These are phyloP conservation scores for Polyommatus icarus DNA, from an alignment of 2,888 invertebrate species.

Conservation along the genomic window DNA sequence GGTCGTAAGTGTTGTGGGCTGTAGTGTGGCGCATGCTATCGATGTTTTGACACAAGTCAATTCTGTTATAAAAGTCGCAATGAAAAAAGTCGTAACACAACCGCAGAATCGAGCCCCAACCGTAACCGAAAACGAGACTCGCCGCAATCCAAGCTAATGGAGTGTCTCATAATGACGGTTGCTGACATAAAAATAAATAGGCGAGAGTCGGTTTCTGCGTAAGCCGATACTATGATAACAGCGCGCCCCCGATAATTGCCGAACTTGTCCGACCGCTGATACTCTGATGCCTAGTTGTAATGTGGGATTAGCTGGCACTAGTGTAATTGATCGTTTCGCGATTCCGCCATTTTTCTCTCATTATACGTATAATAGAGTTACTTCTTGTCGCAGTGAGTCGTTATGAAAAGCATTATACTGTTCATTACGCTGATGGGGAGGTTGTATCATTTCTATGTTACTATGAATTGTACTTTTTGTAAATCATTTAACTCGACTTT, in stretches of 20 bases:
- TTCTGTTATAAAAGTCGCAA: constrained; percentile 36
- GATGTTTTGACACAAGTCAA: constrained; percentile 23
- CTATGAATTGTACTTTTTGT: not conserved
- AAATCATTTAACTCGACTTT: not conserved
- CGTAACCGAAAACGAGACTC: constrained; percentile 77
- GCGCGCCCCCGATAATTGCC: constrained; percentile 79
- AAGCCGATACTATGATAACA: constrained; percentile 81
- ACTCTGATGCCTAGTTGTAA: constrained; percentile 55
- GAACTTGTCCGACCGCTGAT: constrained; percentile 62
- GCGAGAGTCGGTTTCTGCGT: constrained; percentile 80
- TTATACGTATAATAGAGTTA: constrained; percentile 31
- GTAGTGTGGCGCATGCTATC: not conserved
- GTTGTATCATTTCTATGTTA: not conserved
- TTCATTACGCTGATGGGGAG: not conserved
- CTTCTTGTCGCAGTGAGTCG: not conserved
- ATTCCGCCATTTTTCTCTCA: constrained; percentile 33
- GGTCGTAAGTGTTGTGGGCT: not conserved
- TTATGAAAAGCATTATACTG: not conserved
- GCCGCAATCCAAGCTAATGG: constrained; percentile 80
- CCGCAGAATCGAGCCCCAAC: constrained; percentile 68
- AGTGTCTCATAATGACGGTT: constrained; percentile 81
- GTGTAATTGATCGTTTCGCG: constrained; percentile 59
- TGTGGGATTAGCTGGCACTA: constrained; percentile 65
- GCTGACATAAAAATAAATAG: constrained; percentile 82
- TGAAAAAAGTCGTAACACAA: constrained; percentile 52